phyloP scores from a whole-genome alignment of 1,140 invertebrate species.

The Magallana angulata region DNA sequence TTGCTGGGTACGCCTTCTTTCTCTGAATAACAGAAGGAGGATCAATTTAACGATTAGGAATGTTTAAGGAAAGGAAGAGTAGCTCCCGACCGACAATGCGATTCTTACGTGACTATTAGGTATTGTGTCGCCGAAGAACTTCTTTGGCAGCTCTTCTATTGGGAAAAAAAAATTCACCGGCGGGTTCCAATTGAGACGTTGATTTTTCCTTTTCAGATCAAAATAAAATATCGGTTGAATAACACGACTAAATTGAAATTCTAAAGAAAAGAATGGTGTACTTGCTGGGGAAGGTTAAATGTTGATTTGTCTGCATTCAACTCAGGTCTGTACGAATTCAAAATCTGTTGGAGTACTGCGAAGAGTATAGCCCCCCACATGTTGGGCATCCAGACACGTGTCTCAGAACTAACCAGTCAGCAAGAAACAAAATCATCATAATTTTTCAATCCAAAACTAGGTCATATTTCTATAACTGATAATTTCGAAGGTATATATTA shows the following conservation, averaged over 20 bases:
- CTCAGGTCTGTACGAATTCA: not conserved
- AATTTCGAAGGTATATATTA: too few relatives aligned
- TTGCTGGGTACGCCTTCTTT: not conserved
- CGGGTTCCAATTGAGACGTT: conserved; percentile 30
- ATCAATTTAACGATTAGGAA: conserved; percentile 27
- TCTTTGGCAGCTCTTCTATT: conserved; percentile 3
- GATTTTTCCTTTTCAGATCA: conserved; percentile 26
- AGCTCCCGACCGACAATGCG: not conserved
- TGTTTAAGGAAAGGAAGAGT: conserved; percentile 28
- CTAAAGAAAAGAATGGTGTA: conserved; percentile 24
- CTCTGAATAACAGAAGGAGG: conserved; percentile 16
- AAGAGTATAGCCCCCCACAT: conserved; percentile 3
- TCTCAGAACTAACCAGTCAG: not conserved
- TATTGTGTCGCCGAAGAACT: conserved; percentile 1
- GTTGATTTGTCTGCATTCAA: conserved; percentile 31
- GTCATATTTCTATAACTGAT: too few relatives aligned
- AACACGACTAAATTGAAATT: conserved; percentile 6
- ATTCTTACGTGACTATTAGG: conserved; percentile 26
- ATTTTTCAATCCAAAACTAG: too few relatives aligned
- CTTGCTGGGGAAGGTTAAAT: conserved; percentile 32
- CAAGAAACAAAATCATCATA: not conserved
- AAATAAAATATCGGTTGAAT: conserved; percentile 34
- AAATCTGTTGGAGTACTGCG: not conserved
- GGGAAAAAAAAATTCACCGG: not conserved
- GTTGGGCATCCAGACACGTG: not conserved